These are phyloP conservation scores for Lucinisca nassula DNA, from an alignment of 2,888 invertebrate species.

Conservation along the genomic window DNA sequence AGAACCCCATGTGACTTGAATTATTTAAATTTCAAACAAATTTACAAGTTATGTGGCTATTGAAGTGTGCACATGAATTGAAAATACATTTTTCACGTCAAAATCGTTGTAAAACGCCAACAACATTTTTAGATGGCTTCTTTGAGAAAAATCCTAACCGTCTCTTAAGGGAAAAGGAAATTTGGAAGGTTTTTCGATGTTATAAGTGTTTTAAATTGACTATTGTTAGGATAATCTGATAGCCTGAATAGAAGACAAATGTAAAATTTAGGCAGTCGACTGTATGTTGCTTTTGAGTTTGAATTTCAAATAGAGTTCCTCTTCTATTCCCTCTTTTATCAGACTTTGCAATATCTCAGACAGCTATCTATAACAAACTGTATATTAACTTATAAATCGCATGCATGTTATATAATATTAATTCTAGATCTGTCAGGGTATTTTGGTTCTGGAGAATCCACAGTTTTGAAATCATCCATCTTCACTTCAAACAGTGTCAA, in stretches of 20 bases:
- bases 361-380: too few species aligned
- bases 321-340: not conserved
- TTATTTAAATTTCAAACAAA: constrained; percentile 67
- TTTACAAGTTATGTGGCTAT: constrained; percentile 54
- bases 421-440: too few species aligned
- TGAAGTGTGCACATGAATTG: constrained; percentile 61
- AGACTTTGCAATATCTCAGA: not conserved
- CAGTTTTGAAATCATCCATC: too few species aligned
- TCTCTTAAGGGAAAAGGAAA: not conserved
- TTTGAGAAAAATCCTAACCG: not conserved
- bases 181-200: not conserved
- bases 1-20: constrained; percentile 54
- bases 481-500: too few species aligned
- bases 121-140: not conserved
- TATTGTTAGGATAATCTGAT: constrained; percentile 7
- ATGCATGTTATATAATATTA: too few species aligned
- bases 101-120: constrained; percentile 1
- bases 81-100: constrained; percentile 66
- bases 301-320: not conserved
- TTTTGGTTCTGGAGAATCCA: too few species aligned
- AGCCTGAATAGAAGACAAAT: not conserved
- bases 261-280: not conserved
- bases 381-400: too few species aligned
- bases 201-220: not conserved
- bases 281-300: not conserved